phyloP scores from a whole-genome alignment of 2,888 invertebrate species.

The Agrotis exclamationis region DNA sequence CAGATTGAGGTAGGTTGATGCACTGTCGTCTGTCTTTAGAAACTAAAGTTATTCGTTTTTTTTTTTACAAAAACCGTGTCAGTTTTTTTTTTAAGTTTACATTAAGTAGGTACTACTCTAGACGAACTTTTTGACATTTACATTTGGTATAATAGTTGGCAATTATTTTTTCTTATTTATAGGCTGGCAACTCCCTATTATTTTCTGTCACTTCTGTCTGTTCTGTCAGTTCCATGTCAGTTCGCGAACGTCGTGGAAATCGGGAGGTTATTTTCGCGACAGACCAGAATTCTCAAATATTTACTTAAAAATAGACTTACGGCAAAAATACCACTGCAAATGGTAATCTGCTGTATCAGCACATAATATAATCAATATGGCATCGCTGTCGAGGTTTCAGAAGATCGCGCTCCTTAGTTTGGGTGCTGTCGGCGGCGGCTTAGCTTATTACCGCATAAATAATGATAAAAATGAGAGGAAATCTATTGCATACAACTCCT shows the following conservation, averaged over 20 bases:
- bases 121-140: too few relatives aligned
- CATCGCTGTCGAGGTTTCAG: constrained; percentile 90
- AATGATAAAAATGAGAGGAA: constrained; percentile 82
- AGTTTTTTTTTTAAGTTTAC: too few relatives aligned
- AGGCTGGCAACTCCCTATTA: too few relatives aligned
- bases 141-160: too few relatives aligned
- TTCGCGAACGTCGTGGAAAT: constrained; percentile 36
- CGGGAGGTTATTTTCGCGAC: constrained; percentile 53
- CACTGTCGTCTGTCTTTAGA: too few relatives aligned
- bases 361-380: constrained; percentile 80
- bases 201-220: background rate
- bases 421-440: constrained; percentile 93
- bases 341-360: constrained; percentile 36
- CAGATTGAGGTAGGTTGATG: too few relatives aligned
- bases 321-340: constrained; percentile 22
- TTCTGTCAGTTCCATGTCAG: too few relatives aligned
- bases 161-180: too few relatives aligned
- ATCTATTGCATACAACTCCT: constrained; percentile 91
- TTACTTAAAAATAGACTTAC: constrained; percentile 22
- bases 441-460: constrained; percentile 91
- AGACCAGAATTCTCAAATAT: constrained; percentile 23
- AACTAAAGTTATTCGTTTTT: too few relatives aligned
- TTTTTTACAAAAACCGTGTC: too few relatives aligned
- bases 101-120: too few relatives aligned
- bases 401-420: constrained; percentile 91